These are phyloP conservation scores for Brenthis hecate DNA, from an alignment of 2,888 invertebrate genomes.

Conservation along the genomic window DNA sequence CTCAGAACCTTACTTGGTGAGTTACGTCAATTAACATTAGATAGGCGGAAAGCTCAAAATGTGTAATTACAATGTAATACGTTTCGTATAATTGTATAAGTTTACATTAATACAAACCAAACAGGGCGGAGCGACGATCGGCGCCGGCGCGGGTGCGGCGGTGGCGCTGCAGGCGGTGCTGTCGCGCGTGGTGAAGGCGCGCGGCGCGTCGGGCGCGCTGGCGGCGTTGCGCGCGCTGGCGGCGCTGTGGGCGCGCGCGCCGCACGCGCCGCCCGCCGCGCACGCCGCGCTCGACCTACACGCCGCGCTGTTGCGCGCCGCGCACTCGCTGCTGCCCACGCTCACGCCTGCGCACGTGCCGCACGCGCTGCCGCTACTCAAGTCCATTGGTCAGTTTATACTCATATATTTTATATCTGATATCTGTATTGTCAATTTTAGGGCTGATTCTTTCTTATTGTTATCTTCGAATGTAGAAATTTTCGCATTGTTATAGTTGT, in stretches of 20 bases:
- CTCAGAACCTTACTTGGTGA: constrained; percentile 71
- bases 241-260: constrained; percentile 80
- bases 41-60: no score
- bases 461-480: no score
- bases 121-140: constrained; percentile 64
- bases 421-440: no score
- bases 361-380: constrained; percentile 88
- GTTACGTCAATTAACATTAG: constrained; percentile 2
- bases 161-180: constrained; percentile 60
- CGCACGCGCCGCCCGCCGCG: constrained; percentile 62
- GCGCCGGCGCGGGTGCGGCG: constrained; percentile 70
- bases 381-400: constrained; percentile 79
- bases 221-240: constrained; percentile 85
- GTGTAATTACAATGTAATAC: no score
- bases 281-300: constrained; percentile 49
- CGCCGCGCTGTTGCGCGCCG: constrained; percentile 82
- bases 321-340: constrained; percentile 86
- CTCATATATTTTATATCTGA: no score
- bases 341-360: constrained; percentile 84
- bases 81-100: neutral
- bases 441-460: no score
- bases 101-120: neutral
- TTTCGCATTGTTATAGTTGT: no score
- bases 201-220: constrained; percentile 62
- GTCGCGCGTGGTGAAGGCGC: constrained; percentile 65